These are phyloP conservation scores for Melanostoma scalare DNA, from an alignment of 2,888 invertebrate genomes.

Conservation along the genomic window DNA sequence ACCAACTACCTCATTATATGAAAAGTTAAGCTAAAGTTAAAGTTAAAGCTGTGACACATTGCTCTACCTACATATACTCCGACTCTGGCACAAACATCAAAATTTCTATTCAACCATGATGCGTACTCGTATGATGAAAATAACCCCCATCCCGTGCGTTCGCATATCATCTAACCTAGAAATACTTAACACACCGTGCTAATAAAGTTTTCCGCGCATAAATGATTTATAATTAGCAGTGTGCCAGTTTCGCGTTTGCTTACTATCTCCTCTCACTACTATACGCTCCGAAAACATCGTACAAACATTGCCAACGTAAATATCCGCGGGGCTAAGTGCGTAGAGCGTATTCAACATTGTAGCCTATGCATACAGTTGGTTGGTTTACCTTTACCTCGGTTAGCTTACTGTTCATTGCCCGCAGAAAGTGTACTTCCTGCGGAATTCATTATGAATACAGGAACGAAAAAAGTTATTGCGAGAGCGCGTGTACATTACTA, in stretches of 20 bases:
- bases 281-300: constrained; percentile 41
- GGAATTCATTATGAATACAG: constrained; percentile 64
- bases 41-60: too few relatives aligned
- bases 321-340: constrained; percentile 55
- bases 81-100: too few relatives aligned
- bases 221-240: constrained; percentile 51
- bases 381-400: constrained; percentile 47
- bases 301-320: constrained; percentile 64
- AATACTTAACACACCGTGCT: constrained; percentile 30
- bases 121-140: too few relatives aligned
- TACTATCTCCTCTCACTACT: neutral
- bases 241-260: constrained; percentile 24
- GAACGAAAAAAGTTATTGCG: constrained; percentile 60
- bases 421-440: constrained; percentile 48
- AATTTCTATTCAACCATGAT: too few relatives aligned
- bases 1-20: too few relatives aligned
- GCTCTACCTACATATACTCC: too few relatives aligned
- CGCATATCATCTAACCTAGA: neutral
- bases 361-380: neutral
- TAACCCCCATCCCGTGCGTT: too few relatives aligned
- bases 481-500: constrained; percentile 53
- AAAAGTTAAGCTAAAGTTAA: too few relatives aligned
- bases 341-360: constrained; percentile 27
- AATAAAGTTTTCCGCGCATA: constrained; percentile 61
- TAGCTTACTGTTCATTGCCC: constrained; percentile 32